These are phyloP conservation scores for Tadarida brasiliensis DNA, from an alignment of 2,797 vertebrate species.

Conservation along the genomic window DNA sequence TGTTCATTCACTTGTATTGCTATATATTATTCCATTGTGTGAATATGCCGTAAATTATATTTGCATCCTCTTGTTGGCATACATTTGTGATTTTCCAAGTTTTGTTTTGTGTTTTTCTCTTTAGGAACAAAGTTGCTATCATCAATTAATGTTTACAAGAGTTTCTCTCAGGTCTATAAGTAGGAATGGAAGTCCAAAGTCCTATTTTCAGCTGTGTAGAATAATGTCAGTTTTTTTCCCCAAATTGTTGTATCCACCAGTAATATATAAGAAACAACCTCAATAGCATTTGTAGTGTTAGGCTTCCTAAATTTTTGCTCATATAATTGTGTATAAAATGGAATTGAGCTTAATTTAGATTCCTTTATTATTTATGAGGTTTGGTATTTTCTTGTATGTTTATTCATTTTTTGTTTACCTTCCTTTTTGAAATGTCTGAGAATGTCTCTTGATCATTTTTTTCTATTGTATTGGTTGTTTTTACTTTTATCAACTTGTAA, in stretches of 20 bases:
- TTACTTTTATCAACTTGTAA: neutral
- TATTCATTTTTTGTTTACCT: neutral
- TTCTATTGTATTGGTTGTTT: neutral
- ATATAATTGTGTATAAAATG: neutral
- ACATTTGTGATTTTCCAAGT: neutral
- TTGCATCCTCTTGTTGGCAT: neutral
- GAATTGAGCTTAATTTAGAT: neutral
- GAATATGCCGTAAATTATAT: neutral
- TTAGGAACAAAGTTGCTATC: neutral
- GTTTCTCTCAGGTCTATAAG: neutral
- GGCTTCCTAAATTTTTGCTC: neutral
- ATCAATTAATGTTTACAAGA: neutral
- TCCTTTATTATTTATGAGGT: neutral
- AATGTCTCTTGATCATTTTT: neutral
- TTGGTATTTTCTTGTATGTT: neutral
- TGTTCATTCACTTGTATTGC: neutral
- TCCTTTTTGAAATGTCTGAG: neutral
- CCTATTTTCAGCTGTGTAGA: conserved; percentile 3
- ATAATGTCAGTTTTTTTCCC: neutral
- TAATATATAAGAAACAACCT: neutral
- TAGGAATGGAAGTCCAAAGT: neutral
- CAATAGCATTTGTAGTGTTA: neutral
- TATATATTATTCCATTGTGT: neutral
- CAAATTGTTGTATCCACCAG: neutral
- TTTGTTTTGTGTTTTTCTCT: neutral